Conservation (phyloP, 1,140 invertebrate species). For the Drosophila seguyi region DNA sequence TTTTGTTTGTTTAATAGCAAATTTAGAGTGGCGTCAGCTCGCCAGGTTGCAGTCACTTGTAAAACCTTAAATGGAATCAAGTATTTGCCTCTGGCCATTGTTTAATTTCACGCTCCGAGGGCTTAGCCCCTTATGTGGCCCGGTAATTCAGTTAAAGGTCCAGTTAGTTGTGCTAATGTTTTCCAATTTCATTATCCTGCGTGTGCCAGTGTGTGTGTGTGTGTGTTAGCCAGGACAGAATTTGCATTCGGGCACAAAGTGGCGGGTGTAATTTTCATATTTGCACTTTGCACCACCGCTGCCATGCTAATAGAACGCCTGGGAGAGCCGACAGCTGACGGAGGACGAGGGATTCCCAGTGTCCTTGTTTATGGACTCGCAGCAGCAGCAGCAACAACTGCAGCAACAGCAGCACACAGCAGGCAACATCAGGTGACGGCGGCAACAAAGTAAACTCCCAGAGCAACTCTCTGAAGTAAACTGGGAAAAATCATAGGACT, state of each 20-base stretch:
- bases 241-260: constrained; percentile 69
- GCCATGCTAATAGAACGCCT: constrained; percentile 43
- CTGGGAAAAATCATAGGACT: neutral
- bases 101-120: constrained; percentile 52
- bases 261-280: constrained; percentile 61
- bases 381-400: constrained; percentile 8
- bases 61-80: constrained; percentile 13
- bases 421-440: constrained; percentile 18
- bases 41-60: constrained; percentile 1
- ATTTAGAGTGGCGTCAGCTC: too few species aligned
- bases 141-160: constrained; percentile 53
- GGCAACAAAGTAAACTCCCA: constrained; percentile 7
- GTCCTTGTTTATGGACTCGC: constrained; percentile 16
- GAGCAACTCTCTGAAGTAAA: neutral
- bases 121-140: constrained; percentile 1
- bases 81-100: constrained; percentile 33
- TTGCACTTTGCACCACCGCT: constrained; percentile 11
- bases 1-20: too few species aligned
- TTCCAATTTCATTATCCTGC: constrained; percentile 60
- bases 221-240: constrained; percentile 25
- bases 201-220: neutral
- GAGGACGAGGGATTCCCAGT: constrained; percentile 2
- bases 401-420: constrained; percentile 1
- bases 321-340: constrained; percentile 45
- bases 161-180: constrained; percentile 65